Base-by-base conservation (phyloP, 2,113 vertebrate species). In the Podocnemis expansa region DNA sequence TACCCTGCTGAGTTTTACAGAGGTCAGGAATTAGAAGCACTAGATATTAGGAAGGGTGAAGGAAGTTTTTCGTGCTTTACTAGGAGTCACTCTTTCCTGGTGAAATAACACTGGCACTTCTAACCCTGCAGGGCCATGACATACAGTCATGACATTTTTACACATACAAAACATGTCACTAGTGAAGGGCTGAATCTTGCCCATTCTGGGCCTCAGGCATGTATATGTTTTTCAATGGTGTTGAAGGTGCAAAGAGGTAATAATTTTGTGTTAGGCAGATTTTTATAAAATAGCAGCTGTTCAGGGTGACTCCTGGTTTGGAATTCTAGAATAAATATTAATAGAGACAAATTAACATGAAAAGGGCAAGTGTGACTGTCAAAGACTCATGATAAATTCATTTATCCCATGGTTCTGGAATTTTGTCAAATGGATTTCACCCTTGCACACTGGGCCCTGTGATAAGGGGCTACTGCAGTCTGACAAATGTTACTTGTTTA, bases 361-460 rank as follows among this genome's bases (percentile, higher is more conserved):
- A 83, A 92, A 87, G 82, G 5, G 55, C 78, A 90, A 92, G 70
- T 13, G 78, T 21, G 80, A 34, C 51, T 80, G 80, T 21, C 29
- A 52, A 51, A 1, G 2, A 21, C 55, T 49, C 34, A 70, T 85
- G 84, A 90, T 29, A 10, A 70, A 90, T 3, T 31, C 58, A 10
- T 93, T 79, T 89, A 38, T 91, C 41, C 24, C 60, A 55, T 5
- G 13, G 31, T 38, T 95, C 76, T 84, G 58, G 60, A 91, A 81
- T 85, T 49, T 45, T 91, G 83, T 92, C 51, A 89, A 78, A 78
- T 49, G 49, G 78, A 67, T 70, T 24, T 16, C 34, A 51, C 55
- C 52, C n/a, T 60, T 38, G 52, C 51, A 14, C 67, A 45, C 31
- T 67, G 60, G 17, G 34, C n/a, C 60, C 16, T 67, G 8, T 67